Base-by-base conservation (phyloP, 2,113 vertebrate genomes). In the Oncorhynchus tshawytscha region DNA sequence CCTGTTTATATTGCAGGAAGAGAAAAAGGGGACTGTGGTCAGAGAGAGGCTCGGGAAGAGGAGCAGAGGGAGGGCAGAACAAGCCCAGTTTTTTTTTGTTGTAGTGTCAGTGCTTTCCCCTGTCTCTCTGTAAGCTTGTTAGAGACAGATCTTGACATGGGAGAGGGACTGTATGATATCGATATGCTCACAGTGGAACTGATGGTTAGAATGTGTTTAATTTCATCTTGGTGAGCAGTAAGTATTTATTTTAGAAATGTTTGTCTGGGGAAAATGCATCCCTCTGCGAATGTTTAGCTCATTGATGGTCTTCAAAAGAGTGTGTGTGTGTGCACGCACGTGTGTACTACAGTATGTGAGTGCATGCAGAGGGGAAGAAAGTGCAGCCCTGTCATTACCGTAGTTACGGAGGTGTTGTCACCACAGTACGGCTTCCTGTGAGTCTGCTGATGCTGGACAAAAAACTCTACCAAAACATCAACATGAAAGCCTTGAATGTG, bases 1-100 rank as follows among this genome's bases (percentile, higher is more conserved):
- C 66, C 60, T 75, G 78, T 91, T 91, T 89, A 87, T 84, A 82
- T 74, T 84, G 81, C 83, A 83, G 85, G 83, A 85, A 78, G 71
- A 80, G 80, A 82, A n/a, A n/a, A 84, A 76, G 78, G 72, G 29
- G 67, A 65, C 67, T 85, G 74, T 15, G 81, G 84, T 89, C 31
- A 54, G 75, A 69, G 22, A 22, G 65, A 67, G 20, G 72, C 57
- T n/a, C 7, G 16, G 70, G 73, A 66, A 75, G 51, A 5, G n/a
- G 67, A 78, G 70, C 67, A 27, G 31, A 34, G 45, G 57, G 65
- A 45, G 22, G 4, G 25, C 54, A 29, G 69, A 59, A 27, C 65
- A 11, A n/a, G 24, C 51, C 11, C 65, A 13, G 65, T 22, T 8
- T 3, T 11, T 11, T 11, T 11, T 24, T n/a, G n/a, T 69, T n/a